Evolutionary conservation across 2,113 vertebrate genomes (phyloP).

Genomic region (Cryptotis parvus): DNA sequence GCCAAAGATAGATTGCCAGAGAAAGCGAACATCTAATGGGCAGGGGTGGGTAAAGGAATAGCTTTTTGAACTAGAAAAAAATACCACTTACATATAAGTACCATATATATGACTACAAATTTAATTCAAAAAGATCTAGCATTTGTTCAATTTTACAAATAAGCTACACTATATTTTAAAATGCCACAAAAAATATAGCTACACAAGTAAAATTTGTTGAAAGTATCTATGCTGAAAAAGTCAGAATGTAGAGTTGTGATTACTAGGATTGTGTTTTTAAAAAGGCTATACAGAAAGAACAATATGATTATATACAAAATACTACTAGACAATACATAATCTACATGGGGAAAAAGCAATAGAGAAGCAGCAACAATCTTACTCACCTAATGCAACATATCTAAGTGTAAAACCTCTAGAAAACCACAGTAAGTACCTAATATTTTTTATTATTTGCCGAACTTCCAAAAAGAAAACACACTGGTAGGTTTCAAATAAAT

Average conservation of each 20-base stretch:
- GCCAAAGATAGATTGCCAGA: constrained; percentile 48
- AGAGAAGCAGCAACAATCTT: constrained; percentile 53
- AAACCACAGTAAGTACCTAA: background rate
- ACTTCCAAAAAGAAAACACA: constrained; percentile 52
- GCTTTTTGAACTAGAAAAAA: constrained; percentile 27
- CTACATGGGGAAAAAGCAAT: constrained; percentile 47
- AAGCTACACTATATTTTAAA: constrained; percentile 54
- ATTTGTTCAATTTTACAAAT: constrained; percentile 67
- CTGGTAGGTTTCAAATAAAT: constrained; percentile 49
- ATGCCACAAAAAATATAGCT: constrained; percentile 29
- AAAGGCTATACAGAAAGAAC: constrained; percentile 1
- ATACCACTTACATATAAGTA: constrained; percentile 29
- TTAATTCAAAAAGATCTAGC: background rate
- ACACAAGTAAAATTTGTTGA: constrained; percentile 48
- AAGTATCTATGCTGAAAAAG: constrained; percentile 53
- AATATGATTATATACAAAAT: constrained; percentile 13
- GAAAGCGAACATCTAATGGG: constrained; percentile 34
- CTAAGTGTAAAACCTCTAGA: constrained; percentile 7
- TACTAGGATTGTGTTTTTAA: background rate
- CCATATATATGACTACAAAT: background rate
- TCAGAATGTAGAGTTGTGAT: constrained; percentile 11
- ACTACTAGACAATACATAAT: background rate
- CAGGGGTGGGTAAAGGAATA: constrained; percentile 9
- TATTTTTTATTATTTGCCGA: background rate
- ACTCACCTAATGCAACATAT: constrained; percentile 14